Evolutionary conservation across 2,888 invertebrate genomes (phyloP).

Genomic region (Pollenia labialis): DNA sequence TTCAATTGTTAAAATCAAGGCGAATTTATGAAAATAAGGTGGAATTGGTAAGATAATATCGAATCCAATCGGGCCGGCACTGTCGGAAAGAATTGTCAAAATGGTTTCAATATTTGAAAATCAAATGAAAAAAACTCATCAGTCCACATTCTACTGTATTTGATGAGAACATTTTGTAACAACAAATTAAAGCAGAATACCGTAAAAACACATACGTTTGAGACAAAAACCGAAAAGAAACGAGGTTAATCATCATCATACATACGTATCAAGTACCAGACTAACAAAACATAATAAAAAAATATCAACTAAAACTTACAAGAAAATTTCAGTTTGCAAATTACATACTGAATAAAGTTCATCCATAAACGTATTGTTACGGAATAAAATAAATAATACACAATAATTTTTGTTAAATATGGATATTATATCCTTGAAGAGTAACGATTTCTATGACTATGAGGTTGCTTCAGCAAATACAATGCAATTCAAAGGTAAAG

Average conservation of each 20-base stretch:
- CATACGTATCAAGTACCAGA: conserved; percentile 46
- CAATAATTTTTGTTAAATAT: conserved; percentile 33
- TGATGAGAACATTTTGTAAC: conserved; percentile 17
- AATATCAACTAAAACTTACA: conserved; percentile 27
- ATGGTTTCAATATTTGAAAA: too few species aligned
- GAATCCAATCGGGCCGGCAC: too few species aligned
- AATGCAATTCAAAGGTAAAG: conserved; percentile 70
- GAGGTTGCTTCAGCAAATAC: conserved; percentile 41
- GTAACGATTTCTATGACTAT: conserved; percentile 68
- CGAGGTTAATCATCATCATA: conserved; percentile 64
- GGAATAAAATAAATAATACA: conserved; percentile 13
- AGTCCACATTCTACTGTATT: conserved; percentile 2
- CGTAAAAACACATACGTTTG: conserved; percentile 29
- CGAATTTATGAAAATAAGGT: too few species aligned
- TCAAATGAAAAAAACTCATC: background rate
- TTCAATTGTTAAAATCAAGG: too few species aligned
- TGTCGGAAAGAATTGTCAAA: too few species aligned
- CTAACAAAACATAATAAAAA: conserved; percentile 31
- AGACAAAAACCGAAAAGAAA: conserved; percentile 51
- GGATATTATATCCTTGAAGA: conserved; percentile 71
- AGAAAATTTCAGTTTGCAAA: conserved; percentile 52
- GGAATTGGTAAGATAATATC: too few species aligned
- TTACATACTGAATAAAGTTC: conserved; percentile 25
- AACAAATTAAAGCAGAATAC: conserved; percentile 19
- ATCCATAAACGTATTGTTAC: conserved; percentile 25